Base-by-base conservation (phyloP, 2,113 vertebrate genomes). In the Gasterosteus nipponicus region DNA sequence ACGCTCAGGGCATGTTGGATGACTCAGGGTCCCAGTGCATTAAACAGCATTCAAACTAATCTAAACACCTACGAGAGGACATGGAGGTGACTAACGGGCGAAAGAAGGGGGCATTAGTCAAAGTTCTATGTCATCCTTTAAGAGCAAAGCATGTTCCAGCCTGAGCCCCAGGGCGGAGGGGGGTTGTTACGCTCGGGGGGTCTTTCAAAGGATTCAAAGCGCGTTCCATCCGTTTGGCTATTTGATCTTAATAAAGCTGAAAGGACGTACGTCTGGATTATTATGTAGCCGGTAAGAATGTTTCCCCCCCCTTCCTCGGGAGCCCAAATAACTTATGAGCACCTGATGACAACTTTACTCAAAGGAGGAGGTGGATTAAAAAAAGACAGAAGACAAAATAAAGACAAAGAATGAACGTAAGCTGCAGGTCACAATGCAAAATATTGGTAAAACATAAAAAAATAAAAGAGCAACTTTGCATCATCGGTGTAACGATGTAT, bases 51-150 rank as follows among this genome's bases (percentile, higher is more conserved):
- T 83, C 51, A 77, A 1, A 41, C 39, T 59, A 54, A 82, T 71
- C 61, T 82, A 90, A 91, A 91, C 91, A 88, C 46, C 67, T 80
- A 61, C 73, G 77, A 79, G 73, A 77, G 81, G 59, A 29, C 49
- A 66, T 7, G 46, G 42, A 14, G 60, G 64, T 59, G 85, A 87
- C 49, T 84, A 67, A 80, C 47, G 59, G 81, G 60, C n/a, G 10
- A 35, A 35, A 51, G 46, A 6, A 44, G 65, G 58, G 79, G 62
- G 64, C 44, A 86, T 87, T 63, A 73, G 61, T 81, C 80, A 83
- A 38, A 49, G 79, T 78, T 67, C 60, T 46, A 61, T 57, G 73
- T 83, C 66, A 26, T 56, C 69, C 47, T 72, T 54, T 69, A 54
- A 82, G 64, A 80, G 70, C 57, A 42, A 65, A 29, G 68, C 60